phyloP scores from a whole-genome alignment of 2,113 vertebrate genomes.

The Paradisaea rubra region DNA sequence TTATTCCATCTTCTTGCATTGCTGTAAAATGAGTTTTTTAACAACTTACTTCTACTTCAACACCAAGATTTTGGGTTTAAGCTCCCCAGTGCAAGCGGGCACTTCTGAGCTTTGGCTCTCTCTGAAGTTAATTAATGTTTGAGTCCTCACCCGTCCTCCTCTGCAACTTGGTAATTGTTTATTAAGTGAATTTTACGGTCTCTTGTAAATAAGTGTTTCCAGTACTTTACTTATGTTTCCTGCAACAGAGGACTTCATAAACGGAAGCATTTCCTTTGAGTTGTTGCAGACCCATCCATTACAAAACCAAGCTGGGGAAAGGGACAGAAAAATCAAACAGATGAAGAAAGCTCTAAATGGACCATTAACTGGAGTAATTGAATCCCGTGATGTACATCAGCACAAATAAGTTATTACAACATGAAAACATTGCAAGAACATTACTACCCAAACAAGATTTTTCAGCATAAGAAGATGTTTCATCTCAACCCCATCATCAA shows the following conservation, averaged over 20 bases:
- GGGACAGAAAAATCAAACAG: neutral
- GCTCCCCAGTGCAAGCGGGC: accelerated
- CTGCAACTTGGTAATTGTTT: neutral
- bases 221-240: neutral
- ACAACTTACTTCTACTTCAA: neutral
- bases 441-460: neutral
- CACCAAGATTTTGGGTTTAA: neutral
- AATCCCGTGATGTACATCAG: neutral
- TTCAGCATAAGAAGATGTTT: neutral
- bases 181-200: neutral
- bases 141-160: neutral
- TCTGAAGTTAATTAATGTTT: neutral
- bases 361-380: neutral
- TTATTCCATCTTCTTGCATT: neutral
- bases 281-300: neutral
- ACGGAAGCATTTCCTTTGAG: neutral
- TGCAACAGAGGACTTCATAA: neutral
- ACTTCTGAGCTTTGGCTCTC: neutral
- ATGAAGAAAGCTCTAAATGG: neutral
- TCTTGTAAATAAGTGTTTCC: neutral
- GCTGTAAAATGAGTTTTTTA: neutral
- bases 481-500: neutral
- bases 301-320: neutral
- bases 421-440: neutral
- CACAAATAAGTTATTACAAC: neutral